phyloP scores from a whole-genome alignment of 64 coral and sea anemone genomes.

The Hydrozoanthus tunicans region DNA sequence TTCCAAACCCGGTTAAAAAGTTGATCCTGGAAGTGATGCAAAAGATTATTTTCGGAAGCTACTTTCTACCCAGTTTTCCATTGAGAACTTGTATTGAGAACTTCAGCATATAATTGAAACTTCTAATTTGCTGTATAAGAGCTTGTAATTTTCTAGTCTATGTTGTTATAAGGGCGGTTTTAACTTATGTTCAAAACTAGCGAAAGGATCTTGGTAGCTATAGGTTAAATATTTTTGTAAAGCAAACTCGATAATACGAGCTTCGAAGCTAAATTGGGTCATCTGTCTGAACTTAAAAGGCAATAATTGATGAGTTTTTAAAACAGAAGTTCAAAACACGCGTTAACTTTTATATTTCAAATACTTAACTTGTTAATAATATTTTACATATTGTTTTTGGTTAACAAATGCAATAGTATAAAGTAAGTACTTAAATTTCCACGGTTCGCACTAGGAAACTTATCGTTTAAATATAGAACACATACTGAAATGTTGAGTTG shows the following conservation, averaged over 20 bases:
- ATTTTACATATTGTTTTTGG: not conserved
- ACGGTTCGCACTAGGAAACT: not conserved
- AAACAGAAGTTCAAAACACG: not conserved
- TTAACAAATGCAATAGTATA: not conserved
- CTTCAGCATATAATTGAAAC: no score
- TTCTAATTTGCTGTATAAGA: no score
- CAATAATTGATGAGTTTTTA: not conserved
- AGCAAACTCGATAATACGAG: not conserved
- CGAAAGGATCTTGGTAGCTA: not conserved
- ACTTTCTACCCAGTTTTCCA: no score
- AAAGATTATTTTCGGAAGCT: not conserved
- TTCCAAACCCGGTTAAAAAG: not conserved
- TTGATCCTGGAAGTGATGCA: not conserved
- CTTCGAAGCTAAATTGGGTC: not conserved
- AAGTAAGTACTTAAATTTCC: not conserved
- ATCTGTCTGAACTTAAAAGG: slow-evolving; percentile 11
- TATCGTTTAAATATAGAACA: not conserved
- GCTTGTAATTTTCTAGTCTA: no score
- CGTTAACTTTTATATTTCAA: not conserved
- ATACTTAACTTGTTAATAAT: not conserved
- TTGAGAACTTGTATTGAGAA: no score
- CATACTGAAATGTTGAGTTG: not conserved
- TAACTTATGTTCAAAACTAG: no score
- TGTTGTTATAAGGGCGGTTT: no score
- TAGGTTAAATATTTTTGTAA: not conserved